Evolutionary conservation across 2,797 vertebrate genomes (phyloP).

Genomic region (Danio kyathit): DNA sequence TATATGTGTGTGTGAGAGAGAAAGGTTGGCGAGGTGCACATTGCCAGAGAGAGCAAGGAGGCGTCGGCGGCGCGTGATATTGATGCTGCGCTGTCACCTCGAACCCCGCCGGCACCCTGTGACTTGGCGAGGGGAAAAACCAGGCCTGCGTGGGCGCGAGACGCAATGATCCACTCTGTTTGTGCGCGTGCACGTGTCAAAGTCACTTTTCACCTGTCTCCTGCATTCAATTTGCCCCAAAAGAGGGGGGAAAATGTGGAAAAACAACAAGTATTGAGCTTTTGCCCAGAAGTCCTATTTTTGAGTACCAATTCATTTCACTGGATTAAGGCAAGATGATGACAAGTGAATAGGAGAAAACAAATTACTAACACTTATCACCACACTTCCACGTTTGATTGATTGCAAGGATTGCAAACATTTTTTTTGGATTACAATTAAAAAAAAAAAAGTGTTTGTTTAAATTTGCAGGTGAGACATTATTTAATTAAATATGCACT

Average conservation of each 20-base stretch:
- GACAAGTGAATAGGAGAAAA: too few species aligned
- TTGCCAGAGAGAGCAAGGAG: conserved; percentile 63
- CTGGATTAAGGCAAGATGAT: background rate
- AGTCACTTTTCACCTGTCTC: conserved; percentile 60
- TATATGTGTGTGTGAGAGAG: conserved; percentile 52
- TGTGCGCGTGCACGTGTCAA: conserved; percentile 40
- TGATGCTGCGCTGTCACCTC: conserved; percentile 70
- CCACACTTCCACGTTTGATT: too few species aligned
- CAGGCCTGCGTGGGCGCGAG: conserved; percentile 71
- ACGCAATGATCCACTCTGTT: conserved; percentile 66
- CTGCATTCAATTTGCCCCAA: conserved; percentile 36
- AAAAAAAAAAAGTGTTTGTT: too few species aligned
- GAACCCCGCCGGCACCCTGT: conserved; percentile 70
- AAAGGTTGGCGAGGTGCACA: conserved; percentile 57
- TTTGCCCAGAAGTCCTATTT: conserved; percentile 18
- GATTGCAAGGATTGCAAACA: too few species aligned
- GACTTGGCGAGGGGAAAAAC: conserved; percentile 70
- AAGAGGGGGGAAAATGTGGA: background rate
- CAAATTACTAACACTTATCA: too few species aligned
- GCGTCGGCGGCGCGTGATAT: conserved; percentile 67
- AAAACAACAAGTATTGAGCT: conserved; percentile 35
- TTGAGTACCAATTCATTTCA: background rate
- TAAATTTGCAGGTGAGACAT: too few species aligned
- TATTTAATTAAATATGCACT: too few species aligned
- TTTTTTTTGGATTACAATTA: too few species aligned